Conservation (phyloP, 2,113 vertebrate species). For the Zootoca vivipara region DNA sequence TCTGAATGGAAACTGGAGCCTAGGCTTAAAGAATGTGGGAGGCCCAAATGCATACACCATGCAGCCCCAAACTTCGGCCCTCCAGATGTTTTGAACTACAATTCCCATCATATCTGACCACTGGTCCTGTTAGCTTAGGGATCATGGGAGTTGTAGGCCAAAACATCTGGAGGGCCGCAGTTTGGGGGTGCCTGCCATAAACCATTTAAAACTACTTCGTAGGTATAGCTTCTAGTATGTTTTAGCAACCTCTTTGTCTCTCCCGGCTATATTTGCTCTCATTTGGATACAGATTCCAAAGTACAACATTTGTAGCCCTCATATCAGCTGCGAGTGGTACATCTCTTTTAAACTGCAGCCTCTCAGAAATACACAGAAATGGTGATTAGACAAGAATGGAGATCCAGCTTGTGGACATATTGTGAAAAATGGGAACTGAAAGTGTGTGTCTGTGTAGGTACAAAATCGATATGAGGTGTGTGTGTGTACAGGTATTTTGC, state of each 20-base stretch:
- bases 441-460: background rate
- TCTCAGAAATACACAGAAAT: background rate
- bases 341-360: background rate
- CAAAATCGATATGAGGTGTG: background rate
- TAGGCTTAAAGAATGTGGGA: background rate
- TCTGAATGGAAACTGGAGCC: background rate
- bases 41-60: background rate
- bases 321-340: background rate
- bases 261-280: background rate
- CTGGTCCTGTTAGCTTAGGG: too few species aligned
- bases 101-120: too few species aligned
- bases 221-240: background rate
- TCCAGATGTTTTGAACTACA: too few species aligned
- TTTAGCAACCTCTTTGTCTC: background rate
- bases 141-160: too few species aligned
- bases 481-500: background rate
- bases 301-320: background rate
- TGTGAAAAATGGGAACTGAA: background rate
- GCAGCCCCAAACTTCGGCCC: too few species aligned
- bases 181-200: too few species aligned
- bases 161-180: too few species aligned
- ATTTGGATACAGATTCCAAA: background rate
- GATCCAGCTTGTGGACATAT: background rate
- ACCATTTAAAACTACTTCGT: background rate
- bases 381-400: background rate